Percentiles rank a stretch among this genome's conserved stretches.
Conservation (phyloP, 2,113 vertebrate species). For the Ifrita kowaldi region DNA sequence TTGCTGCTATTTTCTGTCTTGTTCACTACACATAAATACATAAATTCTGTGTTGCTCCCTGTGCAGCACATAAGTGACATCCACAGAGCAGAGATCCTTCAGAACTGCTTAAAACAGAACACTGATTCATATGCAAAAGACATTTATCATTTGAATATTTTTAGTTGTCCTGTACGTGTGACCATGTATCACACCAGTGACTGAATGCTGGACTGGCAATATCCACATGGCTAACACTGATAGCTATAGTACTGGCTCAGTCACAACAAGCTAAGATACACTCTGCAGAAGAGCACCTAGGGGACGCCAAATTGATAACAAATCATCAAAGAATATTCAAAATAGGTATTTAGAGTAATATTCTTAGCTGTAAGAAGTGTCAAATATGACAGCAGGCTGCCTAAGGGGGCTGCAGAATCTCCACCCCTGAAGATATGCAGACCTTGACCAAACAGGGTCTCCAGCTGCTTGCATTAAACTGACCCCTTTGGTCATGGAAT, state of each 20-base stretch:
- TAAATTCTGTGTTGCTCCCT: background rate
- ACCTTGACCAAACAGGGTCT: background rate
- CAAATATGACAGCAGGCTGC: background rate
- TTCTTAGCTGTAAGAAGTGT: background rate
- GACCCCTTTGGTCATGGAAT: background rate
- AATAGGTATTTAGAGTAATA: background rate
- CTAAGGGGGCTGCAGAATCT: background rate
- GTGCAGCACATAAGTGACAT: background rate
- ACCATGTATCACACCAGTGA: background rate
- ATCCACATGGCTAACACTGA: background rate
- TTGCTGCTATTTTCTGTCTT: background rate
- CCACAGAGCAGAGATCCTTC: background rate
- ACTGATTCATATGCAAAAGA: background rate
- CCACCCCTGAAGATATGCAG: background rate
- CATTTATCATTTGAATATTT: background rate
- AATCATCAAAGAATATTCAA: background rate
- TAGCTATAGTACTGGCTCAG: background rate
- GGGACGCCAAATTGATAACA: accelerated
- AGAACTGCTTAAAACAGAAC: background rate
- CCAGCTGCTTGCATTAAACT: background rate
- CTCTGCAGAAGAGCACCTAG: background rate
- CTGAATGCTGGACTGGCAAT: background rate
- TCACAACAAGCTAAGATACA: background rate
- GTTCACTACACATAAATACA: background rate
- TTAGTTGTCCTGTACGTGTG: background rate